Conservation (phyloP, 1,140 invertebrate species). For the Drosophila neocordata region DNA sequence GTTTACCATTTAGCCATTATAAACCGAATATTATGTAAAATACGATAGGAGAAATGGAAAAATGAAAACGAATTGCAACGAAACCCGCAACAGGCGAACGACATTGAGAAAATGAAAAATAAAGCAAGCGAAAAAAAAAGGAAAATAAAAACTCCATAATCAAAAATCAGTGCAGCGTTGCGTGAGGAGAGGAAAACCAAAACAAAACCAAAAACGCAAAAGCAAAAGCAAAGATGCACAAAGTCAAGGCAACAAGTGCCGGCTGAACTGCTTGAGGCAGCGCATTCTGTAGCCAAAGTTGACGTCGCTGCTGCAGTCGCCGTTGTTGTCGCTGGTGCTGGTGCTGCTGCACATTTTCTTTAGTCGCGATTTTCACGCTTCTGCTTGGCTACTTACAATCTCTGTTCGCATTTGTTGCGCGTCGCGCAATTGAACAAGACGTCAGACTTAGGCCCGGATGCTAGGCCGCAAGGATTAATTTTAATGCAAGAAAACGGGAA, state of each 20-base stretch:
- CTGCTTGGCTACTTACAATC: neutral
- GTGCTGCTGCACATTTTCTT: slow-evolving; percentile 53
- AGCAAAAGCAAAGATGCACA: slow-evolving; percentile 25
- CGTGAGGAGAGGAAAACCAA: slow-evolving; percentile 37
- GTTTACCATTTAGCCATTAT: slow-evolving; percentile 4
- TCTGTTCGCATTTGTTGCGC: slow-evolving; percentile 53
- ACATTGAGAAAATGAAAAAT: slow-evolving; percentile 45
- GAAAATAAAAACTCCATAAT: slow-evolving; percentile 36
- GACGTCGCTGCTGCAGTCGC: slow-evolving; percentile 31
- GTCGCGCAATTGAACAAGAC: slow-evolving; percentile 56
- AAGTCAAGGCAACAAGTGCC: slow-evolving; percentile 67
- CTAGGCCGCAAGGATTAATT: slow-evolving; percentile 18
- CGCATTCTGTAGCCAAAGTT: too few species aligned
- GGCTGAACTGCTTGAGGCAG: slow-evolving; percentile 19
- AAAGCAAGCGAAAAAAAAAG: slow-evolving; percentile 32
- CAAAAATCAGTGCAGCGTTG: slow-evolving; percentile 62
- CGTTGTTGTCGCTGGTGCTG: too few species aligned
- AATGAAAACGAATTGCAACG: slow-evolving; percentile 28
- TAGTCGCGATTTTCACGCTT: slow-evolving; percentile 35
- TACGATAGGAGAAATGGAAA: neutral
- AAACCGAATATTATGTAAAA: slow-evolving; percentile 45
- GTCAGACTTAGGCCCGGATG: slow-evolving; percentile 31
- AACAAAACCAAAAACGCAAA: slow-evolving; percentile 36
- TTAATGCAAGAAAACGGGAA: slow-evolving; percentile 31
- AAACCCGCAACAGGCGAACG: slow-evolving; percentile 52